phyloP scores from a whole-genome alignment of 2,888 invertebrate species.

The Tetramorium bicarinatum region DNA sequence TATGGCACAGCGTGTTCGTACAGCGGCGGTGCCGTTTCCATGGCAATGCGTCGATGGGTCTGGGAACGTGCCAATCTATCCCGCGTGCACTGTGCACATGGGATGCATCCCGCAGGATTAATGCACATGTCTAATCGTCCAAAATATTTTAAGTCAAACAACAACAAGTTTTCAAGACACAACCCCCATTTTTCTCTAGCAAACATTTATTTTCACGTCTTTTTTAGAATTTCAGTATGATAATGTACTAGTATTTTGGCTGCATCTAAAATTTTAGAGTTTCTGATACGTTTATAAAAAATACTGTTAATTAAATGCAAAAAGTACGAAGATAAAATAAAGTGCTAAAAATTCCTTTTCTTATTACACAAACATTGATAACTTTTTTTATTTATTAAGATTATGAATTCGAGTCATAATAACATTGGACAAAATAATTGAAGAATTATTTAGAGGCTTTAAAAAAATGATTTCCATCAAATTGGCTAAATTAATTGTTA shows the following conservation, averaged over 20 bases:
- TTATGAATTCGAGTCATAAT: not conserved
- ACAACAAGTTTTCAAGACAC: not conserved
- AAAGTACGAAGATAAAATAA: not conserved
- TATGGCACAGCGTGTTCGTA: conserved; percentile 48
- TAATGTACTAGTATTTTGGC: not conserved
- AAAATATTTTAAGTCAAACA: not conserved
- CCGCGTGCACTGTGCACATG: conserved; percentile 39
- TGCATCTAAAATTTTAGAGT: not conserved
- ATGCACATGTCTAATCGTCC: not conserved
- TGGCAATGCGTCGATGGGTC: conserved; percentile 73
- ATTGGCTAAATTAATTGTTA: not conserved
- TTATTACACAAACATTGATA: not conserved
- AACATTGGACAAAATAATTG: not conserved
- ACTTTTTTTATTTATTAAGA: not conserved
- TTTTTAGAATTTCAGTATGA: not conserved
- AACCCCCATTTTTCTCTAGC: not conserved
- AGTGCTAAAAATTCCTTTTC: not conserved
- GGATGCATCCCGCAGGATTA: conserved; percentile 36
- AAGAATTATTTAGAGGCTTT: not conserved
- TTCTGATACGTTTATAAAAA: not conserved
- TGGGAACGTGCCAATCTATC: conserved; percentile 59
- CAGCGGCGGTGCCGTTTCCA: conserved; percentile 72
- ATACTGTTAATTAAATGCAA: not conserved
- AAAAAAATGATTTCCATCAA: not conserved
- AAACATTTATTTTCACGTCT: not conserved